Evolutionary conservation across 2,797 vertebrate genomes (phyloP).

Genomic region (Danionella dracula): DNA sequence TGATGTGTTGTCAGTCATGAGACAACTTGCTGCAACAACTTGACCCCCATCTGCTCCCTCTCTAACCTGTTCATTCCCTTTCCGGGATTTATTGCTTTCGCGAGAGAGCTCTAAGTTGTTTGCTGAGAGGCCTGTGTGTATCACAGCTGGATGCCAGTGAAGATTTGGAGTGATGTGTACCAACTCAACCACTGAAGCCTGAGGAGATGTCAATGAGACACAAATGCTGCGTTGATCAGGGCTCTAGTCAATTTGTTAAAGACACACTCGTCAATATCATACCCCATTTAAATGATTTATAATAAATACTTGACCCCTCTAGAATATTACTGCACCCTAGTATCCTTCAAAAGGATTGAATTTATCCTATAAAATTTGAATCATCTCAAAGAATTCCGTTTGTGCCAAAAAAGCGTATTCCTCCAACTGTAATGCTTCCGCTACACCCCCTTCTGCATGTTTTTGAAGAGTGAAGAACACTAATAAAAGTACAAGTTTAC

Average conservation of each 20-base stretch:
- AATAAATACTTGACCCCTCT: too few species aligned
- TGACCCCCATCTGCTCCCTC: conserved; percentile 32
- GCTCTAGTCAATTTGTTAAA: background rate
- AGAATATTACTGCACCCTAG: background rate
- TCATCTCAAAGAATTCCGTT: too few species aligned
- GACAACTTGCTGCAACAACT: conserved; percentile 15
- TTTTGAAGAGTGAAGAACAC: too few species aligned
- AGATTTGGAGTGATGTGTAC: background rate
- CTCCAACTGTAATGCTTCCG: too few species aligned
- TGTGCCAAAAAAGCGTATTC: too few species aligned
- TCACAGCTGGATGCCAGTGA: background rate
- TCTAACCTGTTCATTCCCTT: conserved; percentile 18
- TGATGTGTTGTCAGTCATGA: conserved; percentile 37
- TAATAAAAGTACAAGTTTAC: too few species aligned
- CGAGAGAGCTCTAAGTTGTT: conserved; percentile 27
- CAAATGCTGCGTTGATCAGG: background rate
- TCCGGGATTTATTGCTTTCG: conserved; percentile 36
- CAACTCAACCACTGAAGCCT: background rate
- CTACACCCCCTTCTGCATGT: too few species aligned
- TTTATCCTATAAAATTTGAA: too few species aligned
- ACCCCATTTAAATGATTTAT: too few species aligned
- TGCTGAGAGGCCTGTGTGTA: conserved; percentile 9
- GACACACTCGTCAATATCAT: background rate
- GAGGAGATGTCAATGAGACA: background rate
- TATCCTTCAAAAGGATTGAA: background rate